Evolutionary conservation across 2,888 invertebrate species (phyloP).

Genomic region (Ellobium chinense): DNA sequence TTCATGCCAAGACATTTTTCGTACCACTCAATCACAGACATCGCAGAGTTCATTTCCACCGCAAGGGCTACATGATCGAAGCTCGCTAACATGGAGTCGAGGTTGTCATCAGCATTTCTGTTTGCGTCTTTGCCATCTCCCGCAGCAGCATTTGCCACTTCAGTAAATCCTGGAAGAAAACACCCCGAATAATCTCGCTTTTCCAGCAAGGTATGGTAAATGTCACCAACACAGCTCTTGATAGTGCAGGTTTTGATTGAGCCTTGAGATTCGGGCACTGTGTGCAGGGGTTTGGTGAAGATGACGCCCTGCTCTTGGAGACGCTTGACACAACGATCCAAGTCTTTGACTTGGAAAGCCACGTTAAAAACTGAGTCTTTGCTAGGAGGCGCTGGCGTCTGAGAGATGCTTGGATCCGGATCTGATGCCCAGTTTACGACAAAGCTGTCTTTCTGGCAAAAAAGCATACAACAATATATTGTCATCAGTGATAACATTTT

Average conservation of each 20-base stretch:
- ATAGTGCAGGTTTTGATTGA: slow-evolving; percentile 76
- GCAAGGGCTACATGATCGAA: slow-evolving; percentile 79
- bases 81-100: slow-evolving; percentile 53
- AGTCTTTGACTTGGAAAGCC: slow-evolving; percentile 47
- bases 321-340: slow-evolving; percentile 35
- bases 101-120: neutral
- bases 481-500: too few relatives aligned
- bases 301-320: slow-evolving; percentile 57
- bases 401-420: neutral
- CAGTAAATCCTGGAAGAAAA: slow-evolving; percentile 79
- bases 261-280: slow-evolving; percentile 70
- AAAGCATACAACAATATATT: too few relatives aligned
- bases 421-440: slow-evolving; percentile 31
- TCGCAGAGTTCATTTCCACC: slow-evolving; percentile 58
- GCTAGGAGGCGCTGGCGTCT: neutral
- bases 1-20: slow-evolving; percentile 79
- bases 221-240: slow-evolving; percentile 79
- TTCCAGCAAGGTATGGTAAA: slow-evolving; percentile 80
- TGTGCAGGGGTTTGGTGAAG: slow-evolving; percentile 67
- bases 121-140: neutral
- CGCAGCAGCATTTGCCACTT: slow-evolving; percentile 4
- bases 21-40: slow-evolving; percentile 78
- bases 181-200: slow-evolving; percentile 74
- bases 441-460: slow-evolving; percentile 32
- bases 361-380: slow-evolving; percentile 51